phyloP scores from a whole-genome alignment of 2,888 invertebrate species.

The Crioceris asparagi region DNA sequence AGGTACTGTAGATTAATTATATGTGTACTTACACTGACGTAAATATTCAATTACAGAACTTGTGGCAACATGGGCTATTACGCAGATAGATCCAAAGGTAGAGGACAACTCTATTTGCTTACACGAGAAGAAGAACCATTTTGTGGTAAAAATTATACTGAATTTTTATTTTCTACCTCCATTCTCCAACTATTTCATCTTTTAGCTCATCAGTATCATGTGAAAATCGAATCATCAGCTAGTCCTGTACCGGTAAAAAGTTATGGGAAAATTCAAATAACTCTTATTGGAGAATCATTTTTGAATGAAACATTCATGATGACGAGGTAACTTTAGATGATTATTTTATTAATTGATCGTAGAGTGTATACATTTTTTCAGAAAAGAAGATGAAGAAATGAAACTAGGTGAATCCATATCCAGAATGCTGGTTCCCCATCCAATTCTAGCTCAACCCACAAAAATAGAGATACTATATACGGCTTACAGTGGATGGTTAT shows the following conservation, averaged over 20 bases:
- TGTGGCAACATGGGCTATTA: conserved; percentile 94
- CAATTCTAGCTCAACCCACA: conserved; percentile 64
- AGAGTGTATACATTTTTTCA: conserved; percentile 30
- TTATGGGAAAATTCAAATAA: conserved; percentile 70
- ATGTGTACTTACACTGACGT: too few species aligned
- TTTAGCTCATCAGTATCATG: conserved; percentile 76
- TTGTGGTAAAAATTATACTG: conserved; percentile 51
- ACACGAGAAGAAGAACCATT: conserved; percentile 89
- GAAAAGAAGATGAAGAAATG: conserved; percentile 69
- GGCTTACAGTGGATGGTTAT: conserved; percentile 85
- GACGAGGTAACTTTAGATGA: conserved; percentile 50
- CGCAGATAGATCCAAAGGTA: conserved; percentile 70
- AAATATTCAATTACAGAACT: conserved; percentile 28
- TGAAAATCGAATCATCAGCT: conserved; percentile 67
- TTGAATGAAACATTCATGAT: conserved; percentile 83
- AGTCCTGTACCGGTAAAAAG: conserved; percentile 55
- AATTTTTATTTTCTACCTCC: neutral
- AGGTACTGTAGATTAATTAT: too few species aligned
- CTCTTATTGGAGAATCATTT: conserved; percentile 67
- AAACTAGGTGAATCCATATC: conserved; percentile 62
- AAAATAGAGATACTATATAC: conserved; percentile 70
- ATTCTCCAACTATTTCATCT: conserved; percentile 9
- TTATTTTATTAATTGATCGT: conserved; percentile 4
- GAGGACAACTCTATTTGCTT: conserved; percentile 78
- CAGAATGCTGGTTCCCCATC: conserved; percentile 81